Evolutionary conservation across 2,113 vertebrate genomes (phyloP).

Genomic region (Odobenus rosmarus): DNA sequence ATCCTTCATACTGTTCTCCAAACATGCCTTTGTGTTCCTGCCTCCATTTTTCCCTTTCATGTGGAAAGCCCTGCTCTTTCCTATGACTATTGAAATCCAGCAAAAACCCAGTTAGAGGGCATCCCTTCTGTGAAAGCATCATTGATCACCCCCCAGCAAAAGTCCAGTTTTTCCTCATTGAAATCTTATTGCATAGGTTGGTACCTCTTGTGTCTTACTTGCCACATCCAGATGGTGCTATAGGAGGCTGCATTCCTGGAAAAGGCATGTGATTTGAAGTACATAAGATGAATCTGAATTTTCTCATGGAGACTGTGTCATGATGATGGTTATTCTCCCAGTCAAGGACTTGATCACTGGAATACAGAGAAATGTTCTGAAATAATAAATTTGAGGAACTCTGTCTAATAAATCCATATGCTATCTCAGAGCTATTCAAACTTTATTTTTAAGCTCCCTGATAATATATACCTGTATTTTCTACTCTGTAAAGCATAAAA

Average conservation of each 20-base stretch:
- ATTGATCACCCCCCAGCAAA: neutral
- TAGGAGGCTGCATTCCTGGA: neutral
- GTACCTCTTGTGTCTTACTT: neutral
- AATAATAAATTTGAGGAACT: neutral
- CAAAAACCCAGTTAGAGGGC: neutral
- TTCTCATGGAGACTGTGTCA: neutral
- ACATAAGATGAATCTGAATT: neutral
- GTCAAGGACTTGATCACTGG: neutral
- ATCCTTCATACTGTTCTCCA: neutral
- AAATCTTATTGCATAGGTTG: neutral
- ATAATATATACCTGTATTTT: neutral
- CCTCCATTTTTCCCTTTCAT: neutral
- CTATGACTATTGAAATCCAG: neutral
- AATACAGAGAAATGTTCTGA: neutral
- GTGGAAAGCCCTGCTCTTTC: neutral
- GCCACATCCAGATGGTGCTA: neutral
- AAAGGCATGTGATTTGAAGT: neutral
- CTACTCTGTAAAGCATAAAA: neutral
- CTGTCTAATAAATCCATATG: neutral
- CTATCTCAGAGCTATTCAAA: neutral
- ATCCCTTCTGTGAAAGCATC: neutral
- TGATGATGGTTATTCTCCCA: neutral
- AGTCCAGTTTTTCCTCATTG: neutral
- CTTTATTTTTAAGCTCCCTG: neutral
- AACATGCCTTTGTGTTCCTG: neutral